Conservation (phyloP, 2,888 invertebrate genomes). For the Oxytorus armatus region DNA sequence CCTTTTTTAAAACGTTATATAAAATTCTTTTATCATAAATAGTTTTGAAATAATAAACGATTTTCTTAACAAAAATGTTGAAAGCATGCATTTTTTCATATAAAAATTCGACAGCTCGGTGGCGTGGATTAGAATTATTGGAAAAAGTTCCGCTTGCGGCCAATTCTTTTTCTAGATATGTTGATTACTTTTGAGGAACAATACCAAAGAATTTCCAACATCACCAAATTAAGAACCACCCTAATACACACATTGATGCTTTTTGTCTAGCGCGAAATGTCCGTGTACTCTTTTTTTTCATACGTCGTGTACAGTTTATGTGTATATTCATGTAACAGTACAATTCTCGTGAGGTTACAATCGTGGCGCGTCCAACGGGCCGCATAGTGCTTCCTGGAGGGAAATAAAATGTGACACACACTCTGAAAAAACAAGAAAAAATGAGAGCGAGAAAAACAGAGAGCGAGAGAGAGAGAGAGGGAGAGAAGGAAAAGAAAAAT, state of each 20-base stretch:
- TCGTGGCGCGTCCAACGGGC: conserved; percentile 32
- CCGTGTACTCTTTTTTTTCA: conserved; percentile 19
- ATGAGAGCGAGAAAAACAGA: conserved; percentile 2
- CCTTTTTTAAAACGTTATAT: too few species aligned
- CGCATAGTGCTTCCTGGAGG: conserved; percentile 22
- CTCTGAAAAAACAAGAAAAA: not conserved
- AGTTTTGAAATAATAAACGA: too few species aligned
- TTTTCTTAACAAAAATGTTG: too few species aligned
- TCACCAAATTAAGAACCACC: too few species aligned
- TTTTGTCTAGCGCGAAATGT: conserved; percentile 33
- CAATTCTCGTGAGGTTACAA: conserved; percentile 35
- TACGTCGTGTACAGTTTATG: conserved; percentile 3
- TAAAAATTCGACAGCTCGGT: too few species aligned
- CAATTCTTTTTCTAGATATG: too few species aligned
- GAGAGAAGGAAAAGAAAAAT: conserved; percentile 28
- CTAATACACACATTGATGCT: conserved; percentile 4
- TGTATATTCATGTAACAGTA: conserved; percentile 20
- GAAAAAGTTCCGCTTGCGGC: too few species aligned
- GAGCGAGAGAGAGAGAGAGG: conserved; percentile 4
- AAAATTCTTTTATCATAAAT: too few species aligned
- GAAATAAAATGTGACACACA: conserved; percentile 42
- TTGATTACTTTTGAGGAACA: too few species aligned
- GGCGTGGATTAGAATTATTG: too few species aligned
- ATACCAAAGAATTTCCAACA: too few species aligned
- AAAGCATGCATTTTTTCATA: too few species aligned